Conservation (phyloP, 2,113 vertebrate genomes). For the Platysteira castanea region DNA sequence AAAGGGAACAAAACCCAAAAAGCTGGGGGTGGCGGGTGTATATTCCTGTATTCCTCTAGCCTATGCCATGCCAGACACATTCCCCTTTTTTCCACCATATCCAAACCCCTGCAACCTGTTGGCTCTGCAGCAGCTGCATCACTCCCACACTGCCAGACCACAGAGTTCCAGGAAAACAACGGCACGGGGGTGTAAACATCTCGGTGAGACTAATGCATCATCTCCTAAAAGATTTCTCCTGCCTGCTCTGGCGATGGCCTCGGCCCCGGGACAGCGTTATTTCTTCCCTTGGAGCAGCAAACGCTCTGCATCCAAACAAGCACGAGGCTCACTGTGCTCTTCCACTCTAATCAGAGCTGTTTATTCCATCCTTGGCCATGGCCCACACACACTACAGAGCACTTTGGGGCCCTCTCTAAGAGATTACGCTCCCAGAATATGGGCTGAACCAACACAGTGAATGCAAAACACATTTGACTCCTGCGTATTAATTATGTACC, state of each 20-base stretch:
- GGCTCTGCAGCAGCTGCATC: neutral
- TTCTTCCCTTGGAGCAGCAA: neutral
- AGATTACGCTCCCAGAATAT: rapidly evolving
- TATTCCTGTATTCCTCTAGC: neutral
- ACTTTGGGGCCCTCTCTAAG: rapidly evolving
- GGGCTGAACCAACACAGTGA: neutral
- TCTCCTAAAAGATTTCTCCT: neutral
- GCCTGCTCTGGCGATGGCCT: neutral
- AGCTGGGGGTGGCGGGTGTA: rapidly evolving
- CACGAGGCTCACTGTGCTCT: neutral
- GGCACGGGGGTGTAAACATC: neutral
- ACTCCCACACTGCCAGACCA: neutral
- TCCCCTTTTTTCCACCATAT: neutral
- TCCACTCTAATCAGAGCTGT: neutral
- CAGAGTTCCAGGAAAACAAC: neutral
- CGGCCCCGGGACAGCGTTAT: neutral
- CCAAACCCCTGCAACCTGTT: neutral
- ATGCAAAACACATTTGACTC: neutral
- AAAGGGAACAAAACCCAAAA: neutral
- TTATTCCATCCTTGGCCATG: neutral
- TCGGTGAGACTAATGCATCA: neutral
- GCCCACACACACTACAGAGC: neutral
- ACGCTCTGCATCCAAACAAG: rapidly evolving
- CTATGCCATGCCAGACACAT: rapidly evolving
- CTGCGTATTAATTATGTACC: neutral